Evolutionary conservation across 1,140 invertebrate genomes (phyloP).

Genomic region (Aradophagus sp.): DNA sequence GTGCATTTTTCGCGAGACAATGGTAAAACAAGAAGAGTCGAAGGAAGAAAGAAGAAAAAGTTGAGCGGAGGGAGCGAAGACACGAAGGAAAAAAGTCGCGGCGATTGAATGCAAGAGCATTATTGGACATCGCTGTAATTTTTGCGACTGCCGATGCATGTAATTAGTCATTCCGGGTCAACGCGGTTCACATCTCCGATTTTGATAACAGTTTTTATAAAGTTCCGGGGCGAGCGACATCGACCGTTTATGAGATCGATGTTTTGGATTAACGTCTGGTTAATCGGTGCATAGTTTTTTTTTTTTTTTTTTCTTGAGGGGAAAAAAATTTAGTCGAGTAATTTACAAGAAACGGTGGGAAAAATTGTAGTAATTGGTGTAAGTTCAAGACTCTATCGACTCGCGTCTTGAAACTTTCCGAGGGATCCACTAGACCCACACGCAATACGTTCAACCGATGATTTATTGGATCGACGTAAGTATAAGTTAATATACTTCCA

Average conservation of each 20-base stretch:
- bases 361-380: slow-evolving; percentile 9
- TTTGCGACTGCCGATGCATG: slow-evolving; percentile 3
- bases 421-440: slow-evolving; percentile 20
- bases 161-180: slow-evolving; percentile 24
- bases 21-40: no score
- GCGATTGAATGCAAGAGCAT: slow-evolving; percentile 5
- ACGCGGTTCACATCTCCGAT: slow-evolving; percentile 3
- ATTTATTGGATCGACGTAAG: slow-evolving; percentile 11
- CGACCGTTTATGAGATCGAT: no score
- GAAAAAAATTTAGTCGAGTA: not conserved
- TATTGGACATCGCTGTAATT: slow-evolving; percentile 2
- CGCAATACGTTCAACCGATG: slow-evolving; percentile 5
- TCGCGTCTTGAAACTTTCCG: slow-evolving; percentile 18
- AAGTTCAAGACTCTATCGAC: slow-evolving; percentile 7
- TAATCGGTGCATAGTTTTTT: no score
- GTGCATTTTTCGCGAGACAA: not conserved
- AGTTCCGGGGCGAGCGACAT: no score
- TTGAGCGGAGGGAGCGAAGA: not conserved
- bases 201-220: slow-evolving; percentile 1
- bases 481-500: no score
- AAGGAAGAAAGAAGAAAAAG: no score
- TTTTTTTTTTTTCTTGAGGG: no score
- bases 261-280: no score
- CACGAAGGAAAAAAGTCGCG: not conserved
- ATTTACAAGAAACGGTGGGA: not conserved